These are phyloP conservation scores for Corythornis leucogaster DNA, from an alignment of 2,797 vertebrate genomes.

Conservation along the genomic window DNA sequence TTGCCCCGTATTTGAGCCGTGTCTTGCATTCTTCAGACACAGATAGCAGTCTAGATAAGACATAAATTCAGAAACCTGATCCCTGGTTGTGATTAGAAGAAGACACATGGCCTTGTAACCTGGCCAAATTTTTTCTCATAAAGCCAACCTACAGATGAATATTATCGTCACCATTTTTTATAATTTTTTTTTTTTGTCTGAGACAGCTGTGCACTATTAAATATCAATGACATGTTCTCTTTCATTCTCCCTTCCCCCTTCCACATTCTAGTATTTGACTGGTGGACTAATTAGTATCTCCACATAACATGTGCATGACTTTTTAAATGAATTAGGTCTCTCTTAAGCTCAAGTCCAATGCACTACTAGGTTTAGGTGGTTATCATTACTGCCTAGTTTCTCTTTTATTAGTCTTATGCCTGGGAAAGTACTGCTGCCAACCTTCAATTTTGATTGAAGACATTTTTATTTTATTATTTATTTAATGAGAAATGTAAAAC, in stretches of 20 bases:
- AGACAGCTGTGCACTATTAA: background rate
- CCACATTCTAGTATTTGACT: background rate
- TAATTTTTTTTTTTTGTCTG: background rate
- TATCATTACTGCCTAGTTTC: background rate
- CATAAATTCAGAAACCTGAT: constrained; percentile 5
- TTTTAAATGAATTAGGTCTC: background rate
- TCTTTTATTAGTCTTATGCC: background rate
- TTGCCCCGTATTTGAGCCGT: background rate
- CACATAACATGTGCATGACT: background rate
- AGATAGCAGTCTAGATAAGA: background rate
- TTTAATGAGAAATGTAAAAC: constrained; percentile 22
- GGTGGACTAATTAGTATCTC: background rate
- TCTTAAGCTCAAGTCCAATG: background rate
- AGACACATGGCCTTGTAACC: background rate
- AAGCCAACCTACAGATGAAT: background rate
- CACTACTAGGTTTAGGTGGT: background rate
- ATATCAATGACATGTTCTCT: background rate
- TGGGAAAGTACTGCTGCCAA: background rate
- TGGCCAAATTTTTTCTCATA: background rate
- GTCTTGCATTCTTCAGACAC: background rate
- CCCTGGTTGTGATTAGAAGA: background rate
- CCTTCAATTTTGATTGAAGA: background rate
- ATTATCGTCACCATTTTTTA: background rate
- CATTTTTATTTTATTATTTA: background rate
- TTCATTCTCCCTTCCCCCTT: background rate